A percentile compares a stretch with the other conserved stretches of the same genome.
Evolutionary conservation across 2,888 invertebrate species (phyloP).

Genomic region (Chrysolina americana): DNA sequence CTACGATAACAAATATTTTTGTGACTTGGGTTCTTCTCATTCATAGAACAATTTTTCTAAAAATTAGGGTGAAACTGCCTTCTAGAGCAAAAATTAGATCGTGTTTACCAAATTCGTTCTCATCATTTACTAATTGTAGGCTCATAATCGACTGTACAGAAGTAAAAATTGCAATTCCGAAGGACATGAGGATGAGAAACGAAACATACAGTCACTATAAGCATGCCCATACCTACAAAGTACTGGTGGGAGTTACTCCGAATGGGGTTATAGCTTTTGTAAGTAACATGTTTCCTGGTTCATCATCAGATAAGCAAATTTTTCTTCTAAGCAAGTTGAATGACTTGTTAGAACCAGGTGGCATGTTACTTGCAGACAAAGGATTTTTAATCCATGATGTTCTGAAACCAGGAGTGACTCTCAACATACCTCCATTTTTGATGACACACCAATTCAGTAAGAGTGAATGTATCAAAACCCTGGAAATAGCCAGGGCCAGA

Average conservation of each 20-base stretch:
- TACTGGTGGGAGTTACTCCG: constrained; percentile 15
- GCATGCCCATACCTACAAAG: neutral
- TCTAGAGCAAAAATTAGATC: neutral
- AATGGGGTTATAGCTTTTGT: constrained; percentile 8
- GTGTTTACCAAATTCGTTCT: constrained; percentile 1
- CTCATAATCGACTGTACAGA: neutral
- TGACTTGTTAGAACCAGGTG: constrained; percentile 6
- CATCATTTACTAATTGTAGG: neutral
- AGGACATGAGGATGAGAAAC: constrained; percentile 1
- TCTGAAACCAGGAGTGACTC: neutral
- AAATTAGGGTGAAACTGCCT: neutral
- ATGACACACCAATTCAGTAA: neutral
- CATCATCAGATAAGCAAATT: constrained; percentile 2
- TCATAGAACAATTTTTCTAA: neutral
- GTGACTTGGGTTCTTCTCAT: neutral
- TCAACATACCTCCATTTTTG: constrained; percentile 7
- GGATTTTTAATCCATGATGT: constrained; percentile 6
- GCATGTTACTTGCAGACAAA: constrained; percentile 1
- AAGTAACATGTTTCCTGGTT: constrained; percentile 16
- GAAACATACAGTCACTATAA: neutral
- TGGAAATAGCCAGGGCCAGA: constrained; percentile 11
- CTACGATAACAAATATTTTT: constrained; percentile 1
- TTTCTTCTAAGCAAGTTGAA: constrained; percentile 11
- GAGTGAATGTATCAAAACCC: neutral
- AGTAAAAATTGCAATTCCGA: neutral